Evolutionary conservation across 2,888 invertebrate species (phyloP), one percentile per base, ranked within the genome.

Genomic region (Lasioglossum oenotherae): DNA sequence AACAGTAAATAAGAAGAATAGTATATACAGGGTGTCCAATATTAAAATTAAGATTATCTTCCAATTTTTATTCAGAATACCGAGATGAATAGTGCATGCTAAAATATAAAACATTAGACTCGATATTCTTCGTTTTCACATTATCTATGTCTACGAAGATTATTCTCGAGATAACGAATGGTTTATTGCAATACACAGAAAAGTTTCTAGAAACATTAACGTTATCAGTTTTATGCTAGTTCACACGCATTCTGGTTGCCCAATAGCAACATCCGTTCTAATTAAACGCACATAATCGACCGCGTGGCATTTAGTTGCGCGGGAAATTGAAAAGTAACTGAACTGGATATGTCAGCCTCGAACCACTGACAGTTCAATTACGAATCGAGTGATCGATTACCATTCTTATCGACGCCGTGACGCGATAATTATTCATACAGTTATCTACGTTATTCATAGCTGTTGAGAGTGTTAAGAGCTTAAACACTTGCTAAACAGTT

Each of bases 301-400:
- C 73, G 41, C 41, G 16, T 57, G 57, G 67, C 64, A 49, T 79
- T 57, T 72, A 35, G 53, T 57, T 49, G 16, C 10, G 46, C 49
- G 76, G 57, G 76, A 84, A 84, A 85, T 84, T 85, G 84, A 84
- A 85, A 79, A 73, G 75, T 53, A 67, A 79, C 84, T 27, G 64
- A 74, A 73, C 75, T 53, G 27, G 74, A 76, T 31, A 38, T 72
- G 60, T 75, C 78, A 78, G 53, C 41, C 31, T 64, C 27, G 69
- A 53, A 77, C 38, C 38, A 16, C 31, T 57, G 84, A 60, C 53
- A 60, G 82, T 84, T 82, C 77, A 84, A 78, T 84, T 82, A 78
- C 74, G 74, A 77, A 74, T 46, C 27, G 46, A 35, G 12, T 74
- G 84, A 84, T 78, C 77, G 84, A 84, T 84, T 84, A 84, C 78